A percentile compares a stretch with the other conserved stretches of the same genome.
Evolutionary conservation across 2,888 invertebrate species (phyloP).

Genomic region (Meandrusa payeni): DNA sequence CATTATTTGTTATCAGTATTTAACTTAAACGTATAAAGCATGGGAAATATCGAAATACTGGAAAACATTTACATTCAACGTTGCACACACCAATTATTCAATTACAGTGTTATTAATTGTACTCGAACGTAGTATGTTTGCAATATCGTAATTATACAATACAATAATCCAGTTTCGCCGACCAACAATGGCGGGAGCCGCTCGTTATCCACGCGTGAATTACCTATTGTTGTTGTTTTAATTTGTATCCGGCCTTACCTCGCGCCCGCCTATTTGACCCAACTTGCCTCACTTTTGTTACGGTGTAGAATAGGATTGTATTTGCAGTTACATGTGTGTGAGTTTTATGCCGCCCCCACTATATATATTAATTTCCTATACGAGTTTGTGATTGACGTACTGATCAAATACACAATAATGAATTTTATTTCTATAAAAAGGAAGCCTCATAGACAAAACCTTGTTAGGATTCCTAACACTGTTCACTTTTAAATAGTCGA

Average conservation of each 20-base stretch:
- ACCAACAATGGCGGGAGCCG: conserved; percentile 65
- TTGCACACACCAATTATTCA: conserved; percentile 27
- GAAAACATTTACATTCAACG: too few relatives aligned
- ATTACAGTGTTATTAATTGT: conserved; percentile 51
- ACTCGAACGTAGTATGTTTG: conserved; percentile 46
- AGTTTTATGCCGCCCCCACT: background rate
- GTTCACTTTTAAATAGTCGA: too few relatives aligned
- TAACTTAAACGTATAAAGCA: too few relatives aligned
- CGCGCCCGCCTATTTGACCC: conserved; percentile 21
- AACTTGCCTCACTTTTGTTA: conserved; percentile 20
- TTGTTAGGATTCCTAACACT: too few relatives aligned
- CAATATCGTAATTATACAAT: conserved; percentile 58
- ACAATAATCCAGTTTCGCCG: conserved; percentile 70
- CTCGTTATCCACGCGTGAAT: conserved; percentile 69
- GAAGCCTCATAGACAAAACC: too few relatives aligned
- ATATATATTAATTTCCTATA: background rate
- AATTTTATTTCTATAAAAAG: too few relatives aligned
- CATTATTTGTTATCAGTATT: too few relatives aligned
- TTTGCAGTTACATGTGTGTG: conserved; percentile 9
- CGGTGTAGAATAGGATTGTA: conserved; percentile 17
- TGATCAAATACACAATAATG: too few relatives aligned
- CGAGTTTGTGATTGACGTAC: too few relatives aligned
- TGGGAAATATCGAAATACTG: too few relatives aligned
- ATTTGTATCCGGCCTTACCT: conserved; percentile 61
- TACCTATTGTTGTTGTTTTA: conserved; percentile 76